Evolutionary conservation across 2,113 vertebrate genomes (phyloP), one percentile per base, ranked within the genome.

Genomic region (Sterna hirundo): DNA sequence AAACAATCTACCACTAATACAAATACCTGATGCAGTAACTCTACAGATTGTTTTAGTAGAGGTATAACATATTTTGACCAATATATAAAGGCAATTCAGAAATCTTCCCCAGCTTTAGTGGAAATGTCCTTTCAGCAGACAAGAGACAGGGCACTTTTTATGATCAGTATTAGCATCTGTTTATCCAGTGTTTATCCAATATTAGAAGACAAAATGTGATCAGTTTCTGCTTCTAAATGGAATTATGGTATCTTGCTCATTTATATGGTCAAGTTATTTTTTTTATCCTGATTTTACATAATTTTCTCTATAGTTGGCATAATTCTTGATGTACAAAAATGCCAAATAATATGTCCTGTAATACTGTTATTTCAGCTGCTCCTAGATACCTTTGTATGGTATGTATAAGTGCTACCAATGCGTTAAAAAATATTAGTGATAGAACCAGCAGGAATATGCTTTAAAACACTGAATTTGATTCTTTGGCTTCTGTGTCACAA

Each of bases 191-290:
- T 52, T 81, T n/a, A 44, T 42, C 26, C 17, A 62, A 8, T 23
- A 58, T 58, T 52, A 36, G 23, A 74, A 82, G 51, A 38, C 4
- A 19, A 27, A 5, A 46, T 0, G 0, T 20, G 7, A 46, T 54
- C 36, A 62, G 6, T 51, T 83, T 72, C 32, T 72, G 17, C 30
- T 76, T 71, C 38, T 44, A 47, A 83, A 44, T 12, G 1, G 32
- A 83, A 55, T 86, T 65, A 30, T 26, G 40, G 62, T 75, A 49
- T n/a, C 0, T 1, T 66, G 15, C 18, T 84, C 2, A 30, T 84
- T 58, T 49, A 25, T 30, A 34, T 40, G 42, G 20, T 38, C 7
- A 54, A 47, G 2, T 64, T 55, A 14, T 6, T 12, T 52, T 84
- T 84, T 85, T 36, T 25, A 62, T 38, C 16, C 7, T 68, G 15